Conservation (phyloP, 2,113 vertebrate genomes). For the Cavia aperea region DNA sequence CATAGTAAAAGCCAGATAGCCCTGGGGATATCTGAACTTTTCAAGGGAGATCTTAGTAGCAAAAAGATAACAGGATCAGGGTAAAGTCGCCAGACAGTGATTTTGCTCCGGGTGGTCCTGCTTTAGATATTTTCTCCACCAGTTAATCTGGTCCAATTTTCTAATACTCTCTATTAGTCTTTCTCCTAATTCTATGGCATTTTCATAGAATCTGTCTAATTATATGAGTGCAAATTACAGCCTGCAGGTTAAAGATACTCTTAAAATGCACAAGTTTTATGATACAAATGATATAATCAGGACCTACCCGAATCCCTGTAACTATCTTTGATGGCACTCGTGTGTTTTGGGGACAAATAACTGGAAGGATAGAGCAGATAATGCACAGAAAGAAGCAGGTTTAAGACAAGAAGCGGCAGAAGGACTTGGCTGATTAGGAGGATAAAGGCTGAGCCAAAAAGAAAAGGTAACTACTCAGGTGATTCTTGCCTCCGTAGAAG, state of each 20-base stretch:
- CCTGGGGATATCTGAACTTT: background rate
- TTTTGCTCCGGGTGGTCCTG: background rate
- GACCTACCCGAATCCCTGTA: background rate
- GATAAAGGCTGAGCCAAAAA: background rate
- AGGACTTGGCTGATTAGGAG: background rate
- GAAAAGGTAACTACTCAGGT: background rate
- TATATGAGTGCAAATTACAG: background rate
- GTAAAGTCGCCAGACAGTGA: background rate
- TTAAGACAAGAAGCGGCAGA: background rate
- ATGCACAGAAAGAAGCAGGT: background rate
- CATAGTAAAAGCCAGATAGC: background rate
- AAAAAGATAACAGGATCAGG: background rate
- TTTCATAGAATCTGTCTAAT: background rate
- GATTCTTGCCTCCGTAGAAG: background rate
- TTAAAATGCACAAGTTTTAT: background rate
- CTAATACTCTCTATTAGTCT: background rate
- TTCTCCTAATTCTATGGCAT: background rate
- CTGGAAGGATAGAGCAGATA: background rate
- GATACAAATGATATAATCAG: background rate
- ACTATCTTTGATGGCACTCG: background rate
- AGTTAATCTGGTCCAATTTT: background rate
- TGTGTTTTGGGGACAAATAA: background rate
- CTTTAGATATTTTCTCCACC: background rate
- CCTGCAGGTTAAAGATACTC: background rate
- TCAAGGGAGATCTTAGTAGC: background rate